A percentile compares a stretch with the other conserved stretches of the same genome.
Evolutionary conservation across 2,113 vertebrate genomes (phyloP).

Genomic region (Piprites chloris): DNA sequence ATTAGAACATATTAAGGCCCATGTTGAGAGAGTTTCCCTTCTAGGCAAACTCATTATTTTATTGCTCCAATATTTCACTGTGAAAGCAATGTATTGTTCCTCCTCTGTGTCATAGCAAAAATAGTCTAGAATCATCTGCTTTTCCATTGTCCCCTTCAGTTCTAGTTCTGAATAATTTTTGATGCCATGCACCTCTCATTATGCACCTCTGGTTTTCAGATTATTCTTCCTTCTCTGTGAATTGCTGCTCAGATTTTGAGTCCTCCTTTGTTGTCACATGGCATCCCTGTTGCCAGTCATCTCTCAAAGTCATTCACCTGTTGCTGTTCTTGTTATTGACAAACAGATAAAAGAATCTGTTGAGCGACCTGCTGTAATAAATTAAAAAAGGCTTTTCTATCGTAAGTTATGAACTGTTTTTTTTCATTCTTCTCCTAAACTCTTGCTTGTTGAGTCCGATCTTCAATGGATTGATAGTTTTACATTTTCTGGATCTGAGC

Average conservation of each 20-base stretch:
- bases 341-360: background rate
- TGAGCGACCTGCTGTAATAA: background rate
- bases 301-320: background rate
- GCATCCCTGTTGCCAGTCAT: background rate
- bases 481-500: background rate
- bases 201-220: background rate
- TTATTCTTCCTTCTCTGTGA: background rate
- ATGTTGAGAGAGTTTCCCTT: background rate
- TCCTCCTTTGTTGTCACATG: background rate
- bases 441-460: background rate
- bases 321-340: background rate
- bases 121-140: background rate
- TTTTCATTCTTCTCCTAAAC: background rate
- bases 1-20: background rate
- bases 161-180: background rate
- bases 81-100: background rate
- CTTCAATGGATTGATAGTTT: background rate
- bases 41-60: conserved; percentile 1
- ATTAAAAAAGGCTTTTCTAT: background rate
- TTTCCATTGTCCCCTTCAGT: background rate
- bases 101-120: background rate
- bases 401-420: background rate
- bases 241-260: background rate
- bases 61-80: conserved; percentile 1
- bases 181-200: background rate